A percentile compares a stretch with the other conserved stretches of the same genome.
phyloP scores from a whole-genome alignment of 30 jellyfish, hydroid and myxozoan genomes.

The Aurelia aurita region DNA sequence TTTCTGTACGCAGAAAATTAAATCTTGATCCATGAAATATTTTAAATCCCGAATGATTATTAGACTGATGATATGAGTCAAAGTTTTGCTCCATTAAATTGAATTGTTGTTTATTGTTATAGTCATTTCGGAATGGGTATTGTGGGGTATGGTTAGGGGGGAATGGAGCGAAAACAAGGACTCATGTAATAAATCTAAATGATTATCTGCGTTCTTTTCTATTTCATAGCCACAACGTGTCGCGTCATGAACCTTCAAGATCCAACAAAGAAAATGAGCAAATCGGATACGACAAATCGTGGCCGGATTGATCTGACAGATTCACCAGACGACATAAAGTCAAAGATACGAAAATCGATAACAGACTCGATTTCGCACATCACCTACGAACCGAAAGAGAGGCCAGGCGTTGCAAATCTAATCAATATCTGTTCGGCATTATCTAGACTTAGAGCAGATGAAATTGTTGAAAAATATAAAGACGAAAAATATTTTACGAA shows the following conservation, averaged over 20 bases:
- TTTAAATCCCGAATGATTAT: not conserved
- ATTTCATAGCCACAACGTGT: constrained; percentile 42
- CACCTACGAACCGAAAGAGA: constrained; percentile 59
- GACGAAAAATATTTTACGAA: constrained; percentile 57
- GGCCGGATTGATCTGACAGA: constrained; percentile 85
- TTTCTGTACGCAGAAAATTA: too few relatives aligned
- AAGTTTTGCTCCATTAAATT: too few relatives aligned
- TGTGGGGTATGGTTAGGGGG: too few relatives aligned
- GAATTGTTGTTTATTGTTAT: too few relatives aligned
- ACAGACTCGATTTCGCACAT: constrained; percentile 82
- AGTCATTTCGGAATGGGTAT: too few relatives aligned
- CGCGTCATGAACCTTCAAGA: constrained; percentile 81
- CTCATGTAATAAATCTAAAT: too few relatives aligned
- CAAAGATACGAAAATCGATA: constrained; percentile 81
- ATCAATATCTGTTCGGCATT: constrained; percentile 58
- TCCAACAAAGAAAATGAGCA: constrained; percentile 91
- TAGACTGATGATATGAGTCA: too few relatives aligned
- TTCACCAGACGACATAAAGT: constrained; percentile 43
- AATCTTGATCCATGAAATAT: too few relatives aligned
- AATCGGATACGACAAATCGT: constrained; percentile 68
- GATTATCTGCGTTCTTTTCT: not conserved
- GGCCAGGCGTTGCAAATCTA: constrained; percentile 88
- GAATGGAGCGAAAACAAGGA: too few relatives aligned
- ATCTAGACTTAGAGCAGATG: constrained; percentile 26
- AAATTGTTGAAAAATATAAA: constrained; percentile 41